These are phyloP conservation scores for Oncorhynchus clarkii DNA, from an alignment of 2,113 vertebrate species.

Conservation along the genomic window DNA sequence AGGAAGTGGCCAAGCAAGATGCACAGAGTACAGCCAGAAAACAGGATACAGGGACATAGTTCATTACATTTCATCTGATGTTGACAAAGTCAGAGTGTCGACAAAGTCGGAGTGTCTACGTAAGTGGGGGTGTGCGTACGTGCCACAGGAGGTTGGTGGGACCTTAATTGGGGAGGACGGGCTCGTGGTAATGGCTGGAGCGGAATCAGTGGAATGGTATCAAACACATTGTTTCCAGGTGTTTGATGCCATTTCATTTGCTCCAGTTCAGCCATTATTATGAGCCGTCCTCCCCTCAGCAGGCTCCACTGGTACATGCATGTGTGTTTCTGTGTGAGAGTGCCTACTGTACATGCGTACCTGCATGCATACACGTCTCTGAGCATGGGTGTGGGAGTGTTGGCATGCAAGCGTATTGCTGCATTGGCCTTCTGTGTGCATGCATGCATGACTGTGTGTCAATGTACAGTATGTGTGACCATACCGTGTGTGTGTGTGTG, in stretches of 20 bases:
- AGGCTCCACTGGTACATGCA: constrained; percentile 46
- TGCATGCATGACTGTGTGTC: too few relatives aligned
- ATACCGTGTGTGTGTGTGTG: constrained; percentile 25
- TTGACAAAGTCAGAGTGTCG: constrained; percentile 1
- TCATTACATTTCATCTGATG: constrained; percentile 11
- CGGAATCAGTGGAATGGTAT: too few relatives aligned
- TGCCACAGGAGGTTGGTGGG: constrained; percentile 52
- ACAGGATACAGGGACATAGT: not conserved
- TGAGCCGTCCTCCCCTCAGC: too few relatives aligned
- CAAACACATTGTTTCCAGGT: too few relatives aligned
- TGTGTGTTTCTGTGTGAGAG: constrained; percentile 41
- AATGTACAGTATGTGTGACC: constrained; percentile 3
- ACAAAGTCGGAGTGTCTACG: constrained; percentile 6
- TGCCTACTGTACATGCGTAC: constrained; percentile 60
- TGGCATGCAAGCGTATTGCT: constrained; percentile 2
- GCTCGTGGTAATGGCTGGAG: too few relatives aligned
- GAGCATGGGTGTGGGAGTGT: constrained; percentile 58
- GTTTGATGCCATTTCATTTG: too few relatives aligned
- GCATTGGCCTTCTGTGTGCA: too few relatives aligned
- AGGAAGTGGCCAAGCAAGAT: constrained; percentile 36
- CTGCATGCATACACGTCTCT: constrained; percentile 53
- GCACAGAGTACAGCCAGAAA: too few relatives aligned
- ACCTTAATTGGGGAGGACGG: too few relatives aligned
- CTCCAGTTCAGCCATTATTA: too few relatives aligned
- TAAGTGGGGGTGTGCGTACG: not conserved